phyloP scores from a whole-genome alignment of 2,888 invertebrate species.

The Panopea generosa region DNA sequence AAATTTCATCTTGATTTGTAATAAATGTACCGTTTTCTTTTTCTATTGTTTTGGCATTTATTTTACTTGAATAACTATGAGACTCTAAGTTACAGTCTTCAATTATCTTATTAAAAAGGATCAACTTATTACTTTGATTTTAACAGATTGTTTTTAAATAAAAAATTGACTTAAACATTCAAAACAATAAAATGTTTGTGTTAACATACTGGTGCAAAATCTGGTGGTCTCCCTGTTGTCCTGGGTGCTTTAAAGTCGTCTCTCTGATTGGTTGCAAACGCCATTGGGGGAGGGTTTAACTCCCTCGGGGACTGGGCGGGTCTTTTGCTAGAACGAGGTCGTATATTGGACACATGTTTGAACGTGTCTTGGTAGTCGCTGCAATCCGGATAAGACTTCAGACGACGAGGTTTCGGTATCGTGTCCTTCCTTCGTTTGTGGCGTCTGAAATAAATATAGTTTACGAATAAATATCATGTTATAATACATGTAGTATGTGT shows the following conservation, averaged over 20 bases:
- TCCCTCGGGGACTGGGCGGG: constrained; percentile 77
- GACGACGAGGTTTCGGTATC: constrained; percentile 49
- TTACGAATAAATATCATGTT: background rate
- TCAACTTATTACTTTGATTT: too few species aligned
- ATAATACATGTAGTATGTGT: background rate
- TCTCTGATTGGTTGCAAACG: constrained; percentile 79
- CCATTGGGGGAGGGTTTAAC: constrained; percentile 76
- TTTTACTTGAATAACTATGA: too few species aligned
- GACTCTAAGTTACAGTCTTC: too few species aligned
- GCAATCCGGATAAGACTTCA: constrained; percentile 63
- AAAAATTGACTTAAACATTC: too few species aligned
- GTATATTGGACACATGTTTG: constrained; percentile 63
- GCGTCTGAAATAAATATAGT: constrained; percentile 67
- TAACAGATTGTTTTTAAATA: too few species aligned
- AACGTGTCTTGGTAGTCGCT: constrained; percentile 80
- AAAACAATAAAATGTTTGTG: too few species aligned
- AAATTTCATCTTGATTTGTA: too few species aligned
- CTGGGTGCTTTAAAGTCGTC: constrained; percentile 73
- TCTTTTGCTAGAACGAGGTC: constrained; percentile 81
- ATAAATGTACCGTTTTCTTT: too few species aligned
- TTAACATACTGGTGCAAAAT: constrained; percentile 71
- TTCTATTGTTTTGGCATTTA: too few species aligned
- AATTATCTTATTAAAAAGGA: too few species aligned
- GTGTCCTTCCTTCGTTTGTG: constrained; percentile 68
- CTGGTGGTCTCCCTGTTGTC: constrained; percentile 71